Conservation (phyloP, 2,797 vertebrate genomes). For the Pyrocephalus nanus region DNA sequence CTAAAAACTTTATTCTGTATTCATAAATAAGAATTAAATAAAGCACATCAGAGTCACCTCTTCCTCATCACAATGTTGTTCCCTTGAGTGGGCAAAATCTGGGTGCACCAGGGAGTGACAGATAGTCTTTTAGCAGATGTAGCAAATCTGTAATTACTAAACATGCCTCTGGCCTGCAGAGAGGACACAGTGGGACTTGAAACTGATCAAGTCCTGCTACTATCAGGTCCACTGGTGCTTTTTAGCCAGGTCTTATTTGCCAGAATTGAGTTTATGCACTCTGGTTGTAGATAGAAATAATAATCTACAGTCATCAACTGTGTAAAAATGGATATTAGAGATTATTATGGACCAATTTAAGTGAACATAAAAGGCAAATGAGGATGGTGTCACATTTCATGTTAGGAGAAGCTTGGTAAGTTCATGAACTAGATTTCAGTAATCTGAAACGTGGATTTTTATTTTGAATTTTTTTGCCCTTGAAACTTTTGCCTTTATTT, state of each 20-base stretch:
- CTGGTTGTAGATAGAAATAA: neutral
- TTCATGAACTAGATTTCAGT: neutral
- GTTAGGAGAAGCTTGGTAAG: neutral
- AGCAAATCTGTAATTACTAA: neutral
- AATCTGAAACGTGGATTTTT: neutral
- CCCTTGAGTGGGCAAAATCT: neutral
- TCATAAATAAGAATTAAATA: neutral
- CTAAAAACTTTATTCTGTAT: neutral
- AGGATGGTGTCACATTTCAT: neutral
- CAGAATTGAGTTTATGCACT: neutral
- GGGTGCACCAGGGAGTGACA: neutral
- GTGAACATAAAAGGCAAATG: neutral
- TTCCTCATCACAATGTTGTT: neutral
- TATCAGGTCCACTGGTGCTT: neutral
- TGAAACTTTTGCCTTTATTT: conserved; percentile 41
- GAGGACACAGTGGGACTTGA: neutral
- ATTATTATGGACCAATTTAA: neutral
- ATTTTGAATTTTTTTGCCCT: conserved; percentile 31
- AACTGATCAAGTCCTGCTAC: neutral
- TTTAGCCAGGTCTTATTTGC: neutral
- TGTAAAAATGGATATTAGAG: neutral
- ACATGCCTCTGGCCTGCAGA: neutral
- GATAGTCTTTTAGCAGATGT: neutral
- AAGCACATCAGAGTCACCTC: neutral
- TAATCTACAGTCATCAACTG: neutral